These are phyloP conservation scores for Poeciliopsis retropinna DNA, from an alignment of 2,113 vertebrate genomes.

Conservation along the genomic window DNA sequence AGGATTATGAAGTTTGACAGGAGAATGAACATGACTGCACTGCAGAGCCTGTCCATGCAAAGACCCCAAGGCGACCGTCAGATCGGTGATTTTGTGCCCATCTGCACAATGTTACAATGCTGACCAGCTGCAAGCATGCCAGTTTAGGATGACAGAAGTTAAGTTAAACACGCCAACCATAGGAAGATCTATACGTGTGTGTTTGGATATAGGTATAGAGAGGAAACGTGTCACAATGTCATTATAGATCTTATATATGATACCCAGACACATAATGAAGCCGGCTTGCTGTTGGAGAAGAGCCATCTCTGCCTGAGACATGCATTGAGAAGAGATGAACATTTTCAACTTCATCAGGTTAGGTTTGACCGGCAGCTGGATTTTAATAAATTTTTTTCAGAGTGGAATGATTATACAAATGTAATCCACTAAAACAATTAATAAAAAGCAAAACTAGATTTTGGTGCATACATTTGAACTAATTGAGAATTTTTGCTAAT, in stretches of 20 bases:
- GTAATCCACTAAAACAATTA: no score
- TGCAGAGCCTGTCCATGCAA: conserved; percentile 52
- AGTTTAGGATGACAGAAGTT: conserved; percentile 16
- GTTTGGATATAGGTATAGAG: not conserved
- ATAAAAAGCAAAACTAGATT: no score
- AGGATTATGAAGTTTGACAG: conserved; percentile 59
- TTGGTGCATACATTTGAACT: no score
- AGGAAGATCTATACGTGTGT: conserved; percentile 7
- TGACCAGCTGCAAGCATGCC: conserved; percentile 51
- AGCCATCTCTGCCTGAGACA: no score
- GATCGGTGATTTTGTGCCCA: conserved; percentile 56
- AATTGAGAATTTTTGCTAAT: no score
- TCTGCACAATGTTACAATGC: conserved; percentile 56
- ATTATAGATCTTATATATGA: not conserved
- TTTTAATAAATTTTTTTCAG: no score
- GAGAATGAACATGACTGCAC: conserved; percentile 54
- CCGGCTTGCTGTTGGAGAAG: no score
- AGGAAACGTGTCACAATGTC: not conserved
- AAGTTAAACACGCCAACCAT: conserved; percentile 38
- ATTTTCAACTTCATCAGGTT: no score
- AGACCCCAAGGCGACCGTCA: conserved; percentile 57
- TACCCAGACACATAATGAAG: no score
- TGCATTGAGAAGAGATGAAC: no score
- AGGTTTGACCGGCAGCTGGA: no score
- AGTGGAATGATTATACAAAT: no score